These are phyloP conservation scores for Trissoscelio sp. DNA, from an alignment of 2,888 invertebrate genomes.

Conservation along the genomic window DNA sequence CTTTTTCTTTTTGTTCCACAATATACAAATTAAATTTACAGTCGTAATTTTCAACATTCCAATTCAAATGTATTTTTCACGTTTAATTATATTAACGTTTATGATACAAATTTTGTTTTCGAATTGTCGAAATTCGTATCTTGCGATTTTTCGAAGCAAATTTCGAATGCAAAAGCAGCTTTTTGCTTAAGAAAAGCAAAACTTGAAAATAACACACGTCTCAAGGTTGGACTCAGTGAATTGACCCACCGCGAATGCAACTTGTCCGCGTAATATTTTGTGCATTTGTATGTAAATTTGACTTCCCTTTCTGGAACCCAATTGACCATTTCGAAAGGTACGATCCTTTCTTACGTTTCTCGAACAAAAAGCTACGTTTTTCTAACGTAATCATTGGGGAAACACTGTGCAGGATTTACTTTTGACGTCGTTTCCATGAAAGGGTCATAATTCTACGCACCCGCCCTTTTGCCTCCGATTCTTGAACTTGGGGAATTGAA, in stretches of 20 bases:
- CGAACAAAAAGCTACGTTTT: neutral
- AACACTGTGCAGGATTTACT: constrained; percentile 5
- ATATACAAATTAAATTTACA: no score
- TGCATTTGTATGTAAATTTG: constrained; percentile 3
- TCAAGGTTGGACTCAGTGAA: neutral
- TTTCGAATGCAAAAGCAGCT: neutral
- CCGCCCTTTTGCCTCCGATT: neutral
- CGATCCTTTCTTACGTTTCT: constrained; percentile 1
- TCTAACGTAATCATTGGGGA: constrained; percentile 4
- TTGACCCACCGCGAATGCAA: constrained; percentile 4
- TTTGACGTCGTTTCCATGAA: constrained; percentile 8
- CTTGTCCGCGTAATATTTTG: constrained; percentile 7
- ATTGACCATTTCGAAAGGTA: constrained; percentile 9
- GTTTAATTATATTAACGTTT: no score
- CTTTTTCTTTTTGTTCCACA: no score
- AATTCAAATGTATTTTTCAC: no score
- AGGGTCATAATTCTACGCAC: neutral
- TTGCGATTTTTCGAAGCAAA: no score
- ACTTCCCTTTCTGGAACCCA: neutral
- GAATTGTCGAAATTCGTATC: no score
- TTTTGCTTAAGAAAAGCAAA: neutral
- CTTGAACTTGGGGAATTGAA: neutral
- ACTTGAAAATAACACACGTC: neutral
- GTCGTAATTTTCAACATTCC: no score
- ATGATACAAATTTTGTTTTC: no score